phyloP scores from a whole-genome alignment of 2,888 invertebrate genomes.

The Cremastinae sp. region DNA sequence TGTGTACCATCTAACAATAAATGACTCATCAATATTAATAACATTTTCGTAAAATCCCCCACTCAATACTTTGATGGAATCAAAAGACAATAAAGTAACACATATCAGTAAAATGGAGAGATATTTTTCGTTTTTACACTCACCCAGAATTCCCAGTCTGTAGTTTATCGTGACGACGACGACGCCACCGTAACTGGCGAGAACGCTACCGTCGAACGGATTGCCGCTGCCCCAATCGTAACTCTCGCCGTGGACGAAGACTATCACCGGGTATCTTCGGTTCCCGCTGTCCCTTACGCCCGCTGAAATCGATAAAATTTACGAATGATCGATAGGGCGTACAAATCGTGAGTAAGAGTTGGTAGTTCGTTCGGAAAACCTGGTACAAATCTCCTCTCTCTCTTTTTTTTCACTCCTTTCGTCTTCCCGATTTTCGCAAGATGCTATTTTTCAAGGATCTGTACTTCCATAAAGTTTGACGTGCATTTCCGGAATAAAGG shows the following conservation, averaged over 20 bases:
- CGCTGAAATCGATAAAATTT: slow-evolving; percentile 64
- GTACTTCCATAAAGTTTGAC: slow-evolving; percentile 66
- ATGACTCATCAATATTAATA: too few relatives aligned
- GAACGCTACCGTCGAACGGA: slow-evolving; percentile 97
- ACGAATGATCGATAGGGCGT: slow-evolving; percentile 70
- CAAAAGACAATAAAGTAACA: too few relatives aligned
- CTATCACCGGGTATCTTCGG: slow-evolving; percentile 91
- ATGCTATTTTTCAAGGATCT: slow-evolving; percentile 67
- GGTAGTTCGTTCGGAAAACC: slow-evolving; percentile 7
- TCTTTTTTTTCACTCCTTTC: neutral
- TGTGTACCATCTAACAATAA: too few relatives aligned
- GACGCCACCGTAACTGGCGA: slow-evolving; percentile 95
- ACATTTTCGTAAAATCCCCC: too few relatives aligned
- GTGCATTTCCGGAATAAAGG: slow-evolving; percentile 57
- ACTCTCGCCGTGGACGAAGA: slow-evolving; percentile 97
- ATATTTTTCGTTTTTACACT: slow-evolving; percentile 74
- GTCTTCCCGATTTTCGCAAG: slow-evolving; percentile 39
- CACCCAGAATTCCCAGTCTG: slow-evolving; percentile 90
- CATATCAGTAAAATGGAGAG: too few relatives aligned
- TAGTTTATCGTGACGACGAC: slow-evolving; percentile 94
- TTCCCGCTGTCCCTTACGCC: slow-evolving; percentile 75
- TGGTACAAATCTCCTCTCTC: slow-evolving; percentile 21
- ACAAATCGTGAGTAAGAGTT: slow-evolving; percentile 17
- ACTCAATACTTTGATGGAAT: too few relatives aligned
- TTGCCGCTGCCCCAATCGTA: slow-evolving; percentile 99